Percentiles rank a stretch among this genome's conserved stretches.
Evolutionary conservation across 2,797 vertebrate species (phyloP).

Genomic region (Esox masquinongy): DNA sequence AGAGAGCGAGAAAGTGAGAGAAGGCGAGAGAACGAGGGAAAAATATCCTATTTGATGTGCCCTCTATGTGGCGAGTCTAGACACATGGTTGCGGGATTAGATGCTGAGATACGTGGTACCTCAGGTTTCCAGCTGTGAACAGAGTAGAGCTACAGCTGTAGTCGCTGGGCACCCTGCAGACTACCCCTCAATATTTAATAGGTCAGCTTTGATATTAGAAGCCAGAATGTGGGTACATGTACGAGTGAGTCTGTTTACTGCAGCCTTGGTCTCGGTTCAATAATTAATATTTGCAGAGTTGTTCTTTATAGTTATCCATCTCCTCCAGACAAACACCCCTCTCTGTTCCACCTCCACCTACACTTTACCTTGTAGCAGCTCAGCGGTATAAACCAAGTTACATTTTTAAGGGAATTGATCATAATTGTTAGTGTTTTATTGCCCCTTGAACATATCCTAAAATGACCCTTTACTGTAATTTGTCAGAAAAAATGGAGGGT

Average conservation of each 20-base stretch:
- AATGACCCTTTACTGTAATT: not conserved
- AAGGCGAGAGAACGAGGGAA: not conserved
- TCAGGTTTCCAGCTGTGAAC: constrained; percentile 16
- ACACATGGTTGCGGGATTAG: not conserved
- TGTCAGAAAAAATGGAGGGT: not conserved
- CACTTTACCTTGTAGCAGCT: not conserved
- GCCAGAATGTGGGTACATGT: not conserved
- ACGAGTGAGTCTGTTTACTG: not conserved
- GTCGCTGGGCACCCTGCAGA: constrained; percentile 1
- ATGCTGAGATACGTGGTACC: not conserved
- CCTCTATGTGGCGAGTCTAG: not conserved
- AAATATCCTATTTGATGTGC: not conserved
- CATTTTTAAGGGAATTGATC: not conserved
- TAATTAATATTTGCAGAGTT: not conserved
- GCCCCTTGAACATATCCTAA: not conserved
- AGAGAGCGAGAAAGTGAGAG: constrained; percentile 5
- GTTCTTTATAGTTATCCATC: not conserved
- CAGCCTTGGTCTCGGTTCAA: not conserved
- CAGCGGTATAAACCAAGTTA: not conserved
- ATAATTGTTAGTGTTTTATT: not conserved
- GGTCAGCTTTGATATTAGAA: constrained; percentile 1
- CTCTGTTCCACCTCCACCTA: not conserved
- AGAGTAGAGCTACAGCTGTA: constrained; percentile 9
- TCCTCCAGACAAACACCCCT: not conserved
- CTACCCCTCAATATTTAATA: constrained; percentile 1